Percentiles rank a stretch among this genome's conserved stretches.
These are phyloP conservation scores for Parambassis ranga DNA, from an alignment of 2,797 vertebrate genomes.

Conservation along the genomic window DNA sequence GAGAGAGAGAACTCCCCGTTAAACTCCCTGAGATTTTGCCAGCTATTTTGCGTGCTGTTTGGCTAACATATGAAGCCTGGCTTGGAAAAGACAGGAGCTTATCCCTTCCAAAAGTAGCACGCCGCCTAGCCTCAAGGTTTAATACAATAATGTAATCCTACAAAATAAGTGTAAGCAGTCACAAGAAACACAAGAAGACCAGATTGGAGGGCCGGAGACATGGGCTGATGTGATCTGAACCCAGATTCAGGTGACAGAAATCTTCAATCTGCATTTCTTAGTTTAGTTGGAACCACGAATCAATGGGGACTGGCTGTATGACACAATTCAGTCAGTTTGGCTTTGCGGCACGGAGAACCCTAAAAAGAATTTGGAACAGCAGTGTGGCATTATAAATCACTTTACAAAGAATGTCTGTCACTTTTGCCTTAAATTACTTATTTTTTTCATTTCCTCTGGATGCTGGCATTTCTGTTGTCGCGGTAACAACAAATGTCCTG, in stretches of 20 bases:
- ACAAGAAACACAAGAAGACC: constrained; percentile 22
- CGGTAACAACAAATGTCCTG: constrained; percentile 46
- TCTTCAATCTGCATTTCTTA: constrained; percentile 33
- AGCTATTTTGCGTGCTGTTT: constrained; percentile 64
- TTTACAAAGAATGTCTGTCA: constrained; percentile 51
- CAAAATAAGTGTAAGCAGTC: constrained; percentile 43
- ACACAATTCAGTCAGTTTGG: constrained; percentile 75
- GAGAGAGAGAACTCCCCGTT: constrained; percentile 36
- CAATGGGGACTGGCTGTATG: constrained; percentile 44
- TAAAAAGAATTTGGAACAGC: constrained; percentile 63
- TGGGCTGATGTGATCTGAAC: constrained; percentile 22
- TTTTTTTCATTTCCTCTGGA: constrained; percentile 40
- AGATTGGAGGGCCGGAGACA: constrained; percentile 12
- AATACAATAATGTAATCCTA: constrained; percentile 61
- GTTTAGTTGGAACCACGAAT: constrained; percentile 50
- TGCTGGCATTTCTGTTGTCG: constrained; percentile 48
- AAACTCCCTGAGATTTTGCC: constrained; percentile 58
- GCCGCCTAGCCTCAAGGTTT: constrained; percentile 53
- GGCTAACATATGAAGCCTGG: constrained; percentile 45
- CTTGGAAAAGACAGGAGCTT: constrained; percentile 60
- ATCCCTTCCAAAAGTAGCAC: constrained; percentile 60
- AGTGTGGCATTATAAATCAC: constrained; percentile 59
- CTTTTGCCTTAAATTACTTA: constrained; percentile 45
- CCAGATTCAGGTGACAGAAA: constrained; percentile 41
- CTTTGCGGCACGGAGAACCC: constrained; percentile 57